Evolutionary conservation across 2,797 vertebrate genomes (phyloP), one percentile per base, ranked within the genome.

Genomic region (Chaunax sp.): DNA sequence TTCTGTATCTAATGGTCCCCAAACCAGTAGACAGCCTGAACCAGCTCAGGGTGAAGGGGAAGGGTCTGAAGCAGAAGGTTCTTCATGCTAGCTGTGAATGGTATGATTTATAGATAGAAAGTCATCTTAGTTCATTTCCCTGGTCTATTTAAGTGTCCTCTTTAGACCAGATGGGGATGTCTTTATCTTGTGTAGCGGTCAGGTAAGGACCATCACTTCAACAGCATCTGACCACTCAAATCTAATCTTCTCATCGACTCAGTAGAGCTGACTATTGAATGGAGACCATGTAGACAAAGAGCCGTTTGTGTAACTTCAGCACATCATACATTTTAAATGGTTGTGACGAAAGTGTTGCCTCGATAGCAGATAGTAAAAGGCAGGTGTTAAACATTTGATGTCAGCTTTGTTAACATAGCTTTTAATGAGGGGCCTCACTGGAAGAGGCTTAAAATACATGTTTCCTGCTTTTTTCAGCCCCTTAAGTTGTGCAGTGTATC

Each of bases 11-110:
- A 85, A 94, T 95, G 93, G 95, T 95, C 88, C 95, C 96, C 92
- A 96, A 97, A 92, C 95, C 94, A 78, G 84, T 95, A 95, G 96
- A 97, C 94, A 95, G 90, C 93, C 94, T 95, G 90, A 95, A 94
- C 92, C 94, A 94, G 90, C 93, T 95, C 92, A 95, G 95, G 90
- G 95, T 95, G 95, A 97, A 96, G 89, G 95, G 94, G 85, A 95
- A 93, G 90, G 95, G 95, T 87, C 94, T 96, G 90, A 96, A 91
- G 91, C 93, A 94, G 94, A 97, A 95, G 93, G 93, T 95, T 87
- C 95, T 96, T 93, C 94, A 93, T 87, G 93, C 94, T 92, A 95
- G 95, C 94, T 91, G 93, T 93, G 95, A 95, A 95, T 95, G 94
- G 92, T 95, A 93, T 65, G 82, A 26, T 46, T 19, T 23, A 6